phyloP scores from a whole-genome alignment of 2,888 invertebrate genomes.

The Tromatobia lineatoria region DNA sequence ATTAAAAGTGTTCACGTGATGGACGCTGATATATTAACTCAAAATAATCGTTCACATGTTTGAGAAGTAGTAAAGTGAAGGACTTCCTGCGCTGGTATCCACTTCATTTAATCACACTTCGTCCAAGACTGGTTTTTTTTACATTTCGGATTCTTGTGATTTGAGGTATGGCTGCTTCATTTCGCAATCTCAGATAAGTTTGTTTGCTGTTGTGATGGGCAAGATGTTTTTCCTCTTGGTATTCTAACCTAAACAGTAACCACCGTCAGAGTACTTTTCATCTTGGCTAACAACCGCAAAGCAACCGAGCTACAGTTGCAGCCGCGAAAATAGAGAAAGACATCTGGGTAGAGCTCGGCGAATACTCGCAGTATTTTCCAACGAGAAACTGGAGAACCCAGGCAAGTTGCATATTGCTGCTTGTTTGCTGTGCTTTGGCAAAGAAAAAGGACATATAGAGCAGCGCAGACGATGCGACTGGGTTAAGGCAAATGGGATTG shows the following conservation, averaged over 20 bases:
- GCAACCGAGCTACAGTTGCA: background rate
- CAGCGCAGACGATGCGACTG: conserved; percentile 24
- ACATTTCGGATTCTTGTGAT: background rate
- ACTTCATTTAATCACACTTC: conserved; percentile 8
- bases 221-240: conserved; percentile 44
- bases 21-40: too few relatives aligned
- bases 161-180: background rate
- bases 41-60: background rate
- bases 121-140: background rate
- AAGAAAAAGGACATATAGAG: conserved; percentile 32
- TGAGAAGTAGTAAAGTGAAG: background rate
- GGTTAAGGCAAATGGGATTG: conserved; percentile 78
- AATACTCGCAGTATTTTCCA: conserved; percentile 52
- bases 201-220: conserved; percentile 25
- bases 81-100: background rate
- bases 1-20: background rate
- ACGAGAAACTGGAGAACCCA: conserved; percentile 29
- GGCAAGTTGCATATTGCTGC: conserved; percentile 50
- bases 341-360: background rate
- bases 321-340: conserved; percentile 11
- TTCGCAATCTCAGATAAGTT: conserved; percentile 26
- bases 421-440: conserved; percentile 33
- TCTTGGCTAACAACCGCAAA: conserved; percentile 45
- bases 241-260: conserved; percentile 29
- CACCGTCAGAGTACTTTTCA: conserved; percentile 46